Evolutionary conservation across 1,140 invertebrate genomes (phyloP).

Genomic region (Melanaphis sacchari): DNA sequence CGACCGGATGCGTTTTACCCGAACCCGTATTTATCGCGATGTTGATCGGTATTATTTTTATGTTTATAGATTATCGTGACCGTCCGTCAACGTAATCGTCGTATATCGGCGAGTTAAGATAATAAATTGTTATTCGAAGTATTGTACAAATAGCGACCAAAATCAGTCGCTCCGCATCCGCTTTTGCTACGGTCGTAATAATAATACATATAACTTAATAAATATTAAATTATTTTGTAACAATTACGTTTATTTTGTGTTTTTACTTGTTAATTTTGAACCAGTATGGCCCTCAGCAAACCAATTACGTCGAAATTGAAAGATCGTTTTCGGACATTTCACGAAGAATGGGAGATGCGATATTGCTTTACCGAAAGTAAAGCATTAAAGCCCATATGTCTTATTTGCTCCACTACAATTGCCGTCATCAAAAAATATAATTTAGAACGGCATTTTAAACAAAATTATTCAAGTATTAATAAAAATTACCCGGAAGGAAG

Average conservation of each 20-base stretch:
- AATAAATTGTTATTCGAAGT: slow-evolving; percentile 13
- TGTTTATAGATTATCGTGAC: slow-evolving; percentile 10
- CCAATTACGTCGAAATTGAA: neutral
- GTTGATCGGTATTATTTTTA: slow-evolving; percentile 25
- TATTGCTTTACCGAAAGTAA: neutral
- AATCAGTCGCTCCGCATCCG: neutral
- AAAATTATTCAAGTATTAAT: neutral
- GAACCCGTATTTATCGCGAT: neutral
- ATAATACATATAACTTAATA: slow-evolving; percentile 1
- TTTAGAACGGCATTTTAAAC: slow-evolving; percentile 11
- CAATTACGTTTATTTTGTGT: neutral
- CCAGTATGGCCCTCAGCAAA: neutral
- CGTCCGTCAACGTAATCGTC: neutral
- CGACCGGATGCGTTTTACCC: slow-evolving; percentile 7
- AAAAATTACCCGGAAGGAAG: neutral
- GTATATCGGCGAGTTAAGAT: neutral
- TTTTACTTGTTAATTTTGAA: neutral
- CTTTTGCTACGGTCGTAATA: slow-evolving; percentile 14
- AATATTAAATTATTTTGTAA: slow-evolving; percentile 6
- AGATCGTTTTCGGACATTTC: neutral
- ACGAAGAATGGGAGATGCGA: neutral
- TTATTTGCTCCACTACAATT: neutral
- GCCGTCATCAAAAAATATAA: neutral
- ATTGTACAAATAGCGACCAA: neutral
- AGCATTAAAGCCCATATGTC: no score